Evolutionary conservation across 1,140 invertebrate species (phyloP).

Genomic region (Trypoxylus dichotomus): DNA sequence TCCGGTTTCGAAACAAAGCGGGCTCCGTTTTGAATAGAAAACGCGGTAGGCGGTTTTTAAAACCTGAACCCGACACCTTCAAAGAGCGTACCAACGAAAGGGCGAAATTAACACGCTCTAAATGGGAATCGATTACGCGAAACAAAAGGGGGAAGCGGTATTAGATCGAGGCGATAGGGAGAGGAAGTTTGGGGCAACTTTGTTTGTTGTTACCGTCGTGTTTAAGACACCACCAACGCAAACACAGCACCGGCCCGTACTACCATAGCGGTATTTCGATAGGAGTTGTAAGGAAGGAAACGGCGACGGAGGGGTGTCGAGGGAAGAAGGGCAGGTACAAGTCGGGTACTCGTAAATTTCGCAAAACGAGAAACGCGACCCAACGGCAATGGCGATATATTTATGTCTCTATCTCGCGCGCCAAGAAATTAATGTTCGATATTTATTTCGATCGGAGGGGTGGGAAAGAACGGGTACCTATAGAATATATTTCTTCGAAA

Average conservation of each 20-base stretch:
- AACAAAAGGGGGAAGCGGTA: not conserved
- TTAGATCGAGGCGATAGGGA: not conserved
- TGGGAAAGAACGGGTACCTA: not conserved
- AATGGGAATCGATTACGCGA: not conserved
- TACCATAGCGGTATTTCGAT: not conserved
- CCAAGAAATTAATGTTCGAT: slow-evolving; percentile 7
- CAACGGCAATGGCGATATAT: not conserved
- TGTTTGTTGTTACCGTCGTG: slow-evolving; percentile 1
- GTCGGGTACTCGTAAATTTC: not conserved
- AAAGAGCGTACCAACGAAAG: not conserved
- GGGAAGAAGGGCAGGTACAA: not conserved
- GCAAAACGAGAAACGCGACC: not conserved
- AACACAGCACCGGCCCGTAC: not conserved
- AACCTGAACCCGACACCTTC: not conserved
- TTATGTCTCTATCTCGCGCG: not conserved
- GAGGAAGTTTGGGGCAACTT: not conserved
- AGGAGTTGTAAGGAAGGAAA: not conserved
- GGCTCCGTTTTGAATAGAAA: not conserved
- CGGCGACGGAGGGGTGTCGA: not conserved
- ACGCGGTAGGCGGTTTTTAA: not conserved
- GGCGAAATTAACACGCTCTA: slow-evolving; percentile 2
- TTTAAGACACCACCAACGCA: not conserved
- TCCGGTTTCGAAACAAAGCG: no score
- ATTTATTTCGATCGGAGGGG: not conserved
- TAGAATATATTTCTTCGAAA: not conserved